Evolutionary conservation across 2,888 invertebrate genomes (phyloP).

Genomic region (Stegana nigrithorax): DNA sequence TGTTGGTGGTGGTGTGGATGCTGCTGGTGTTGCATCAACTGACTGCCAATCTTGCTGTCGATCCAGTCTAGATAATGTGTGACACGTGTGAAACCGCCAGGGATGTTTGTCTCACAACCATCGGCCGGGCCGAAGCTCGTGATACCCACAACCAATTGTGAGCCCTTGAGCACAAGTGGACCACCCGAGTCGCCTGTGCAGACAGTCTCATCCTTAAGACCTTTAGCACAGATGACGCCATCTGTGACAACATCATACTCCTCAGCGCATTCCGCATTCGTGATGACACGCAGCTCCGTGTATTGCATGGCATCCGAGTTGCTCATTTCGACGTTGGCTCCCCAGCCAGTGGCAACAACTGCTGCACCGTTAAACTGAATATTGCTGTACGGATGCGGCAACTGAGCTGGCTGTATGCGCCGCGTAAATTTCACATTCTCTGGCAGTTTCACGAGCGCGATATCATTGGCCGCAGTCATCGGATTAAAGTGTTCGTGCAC

Average conservation of each 20-base stretch:
- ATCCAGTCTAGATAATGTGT: slow-evolving; percentile 66
- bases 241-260: slow-evolving; percentile 63
- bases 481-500: slow-evolving; percentile 63
- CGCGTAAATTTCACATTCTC: slow-evolving; percentile 52
- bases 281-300: slow-evolving; percentile 63
- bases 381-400: slow-evolving; percentile 44
- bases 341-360: slow-evolving; percentile 67
- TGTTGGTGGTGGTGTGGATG: slow-evolving; percentile 10
- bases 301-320: slow-evolving; percentile 64
- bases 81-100: slow-evolving; percentile 66
- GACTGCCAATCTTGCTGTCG: slow-evolving; percentile 56
- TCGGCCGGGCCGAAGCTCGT: slow-evolving; percentile 66
- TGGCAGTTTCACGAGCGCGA: slow-evolving; percentile 64
- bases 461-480: slow-evolving; percentile 63
- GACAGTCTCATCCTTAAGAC: slow-evolving; percentile 62
- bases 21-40: slow-evolving; percentile 9
- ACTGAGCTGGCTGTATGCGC: slow-evolving; percentile 60
- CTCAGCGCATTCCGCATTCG: slow-evolving; percentile 59
- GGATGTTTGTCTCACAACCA: slow-evolving; percentile 63
- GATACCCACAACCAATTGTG: slow-evolving; percentile 61
- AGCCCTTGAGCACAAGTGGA: slow-evolving; percentile 62
- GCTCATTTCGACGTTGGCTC: slow-evolving; percentile 53
- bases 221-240: slow-evolving; percentile 65
- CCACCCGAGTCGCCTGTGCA: slow-evolving; percentile 68
- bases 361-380: slow-evolving; percentile 53